A percentile compares a stretch with the other conserved stretches of the same genome.
These are phyloP conservation scores for Zaprionus davidi DNA, from an alignment of 1,140 invertebrate species.

Conservation along the genomic window DNA sequence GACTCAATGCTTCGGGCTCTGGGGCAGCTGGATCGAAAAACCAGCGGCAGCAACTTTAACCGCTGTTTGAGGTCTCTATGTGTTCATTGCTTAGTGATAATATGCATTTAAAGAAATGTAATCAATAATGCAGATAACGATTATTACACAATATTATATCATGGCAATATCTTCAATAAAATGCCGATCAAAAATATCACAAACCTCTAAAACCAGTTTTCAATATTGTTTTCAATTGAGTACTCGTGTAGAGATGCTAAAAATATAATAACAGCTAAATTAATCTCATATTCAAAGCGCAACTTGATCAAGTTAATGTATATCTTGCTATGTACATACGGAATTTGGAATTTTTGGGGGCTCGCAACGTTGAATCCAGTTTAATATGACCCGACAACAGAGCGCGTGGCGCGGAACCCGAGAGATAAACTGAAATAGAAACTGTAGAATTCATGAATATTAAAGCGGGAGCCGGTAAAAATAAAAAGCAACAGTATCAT, in stretches of 20 bases:
- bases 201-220: neutral
- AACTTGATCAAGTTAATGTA: neutral
- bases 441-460: conserved; percentile 66
- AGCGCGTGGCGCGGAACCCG: conserved; percentile 24
- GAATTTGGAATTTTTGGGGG: conserved; percentile 53
- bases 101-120: too few relatives aligned
- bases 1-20: too few relatives aligned
- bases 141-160: neutral
- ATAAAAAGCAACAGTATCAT: conserved; percentile 18
- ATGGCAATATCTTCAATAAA: neutral
- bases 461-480: conserved; percentile 41
- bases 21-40: too few relatives aligned
- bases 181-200: neutral
- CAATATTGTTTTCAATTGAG: conserved; percentile 1
- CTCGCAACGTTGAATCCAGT: conserved; percentile 67
- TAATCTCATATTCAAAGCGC: neutral
- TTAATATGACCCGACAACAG: conserved; percentile 45
- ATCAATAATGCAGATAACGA: neutral
- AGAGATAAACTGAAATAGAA: neutral
- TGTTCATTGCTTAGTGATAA: too few relatives aligned
- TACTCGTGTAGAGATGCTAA: neutral
- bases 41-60: too few relatives aligned
- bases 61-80: too few relatives aligned
- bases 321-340: conserved; percentile 14
- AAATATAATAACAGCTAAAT: neutral